phyloP scores from a whole-genome alignment of 2,797 vertebrate genomes.

The Melanogrammus aeglefinus region DNA sequence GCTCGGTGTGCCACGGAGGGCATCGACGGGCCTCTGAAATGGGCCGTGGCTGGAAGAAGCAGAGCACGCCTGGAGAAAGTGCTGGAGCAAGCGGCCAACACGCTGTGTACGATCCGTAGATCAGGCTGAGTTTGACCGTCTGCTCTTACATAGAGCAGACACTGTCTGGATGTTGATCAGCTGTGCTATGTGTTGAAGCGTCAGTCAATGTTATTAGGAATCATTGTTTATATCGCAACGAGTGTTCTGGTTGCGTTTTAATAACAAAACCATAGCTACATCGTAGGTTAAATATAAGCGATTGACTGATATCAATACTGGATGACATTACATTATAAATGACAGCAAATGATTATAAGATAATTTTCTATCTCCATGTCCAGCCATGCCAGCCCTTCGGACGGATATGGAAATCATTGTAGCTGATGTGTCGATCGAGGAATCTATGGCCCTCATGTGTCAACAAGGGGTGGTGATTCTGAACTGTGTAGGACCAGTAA shows the following conservation, averaged over 20 bases:
- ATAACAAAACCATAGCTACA: too few relatives aligned
- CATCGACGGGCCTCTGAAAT: conserved; percentile 59
- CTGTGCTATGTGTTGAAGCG: too few relatives aligned
- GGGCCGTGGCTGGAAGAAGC: conserved; percentile 82
- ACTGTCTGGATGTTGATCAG: too few relatives aligned
- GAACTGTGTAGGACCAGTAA: conserved; percentile 88
- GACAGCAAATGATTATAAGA: background rate
- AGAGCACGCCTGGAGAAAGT: conserved; percentile 72
- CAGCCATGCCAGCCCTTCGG: conserved; percentile 74
- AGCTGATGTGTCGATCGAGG: conserved; percentile 77
- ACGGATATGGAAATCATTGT: conserved; percentile 79
- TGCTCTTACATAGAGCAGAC: too few relatives aligned
- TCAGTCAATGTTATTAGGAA: too few relatives aligned
- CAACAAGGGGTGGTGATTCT: conserved; percentile 82
- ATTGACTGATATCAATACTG: background rate
- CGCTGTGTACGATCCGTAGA: conserved; percentile 68
- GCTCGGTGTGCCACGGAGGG: conserved; percentile 64
- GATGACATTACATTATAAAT: background rate
- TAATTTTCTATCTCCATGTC: conserved; percentile 15
- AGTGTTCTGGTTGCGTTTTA: too few relatives aligned
- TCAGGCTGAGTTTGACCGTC: too few relatives aligned
- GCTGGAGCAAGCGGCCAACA: conserved; percentile 67
- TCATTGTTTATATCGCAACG: too few relatives aligned
- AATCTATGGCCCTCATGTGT: conserved; percentile 82
- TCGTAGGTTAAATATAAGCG: too few relatives aligned